phyloP scores from a whole-genome alignment of 2,797 vertebrate species.

The Hapalemur alaotrensis region DNA sequence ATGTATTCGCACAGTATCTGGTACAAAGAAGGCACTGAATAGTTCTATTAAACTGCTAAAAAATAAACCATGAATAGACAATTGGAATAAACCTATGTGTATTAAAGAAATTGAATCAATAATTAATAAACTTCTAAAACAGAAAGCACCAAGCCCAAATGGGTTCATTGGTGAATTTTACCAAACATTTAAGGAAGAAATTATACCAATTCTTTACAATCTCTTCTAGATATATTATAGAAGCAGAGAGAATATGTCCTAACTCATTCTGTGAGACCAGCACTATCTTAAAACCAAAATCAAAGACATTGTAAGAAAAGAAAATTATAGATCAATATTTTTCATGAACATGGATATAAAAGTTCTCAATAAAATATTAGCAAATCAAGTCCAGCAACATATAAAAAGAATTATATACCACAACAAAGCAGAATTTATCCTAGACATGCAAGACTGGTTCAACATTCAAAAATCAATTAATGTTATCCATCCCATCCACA shows the following conservation, averaged over 20 bases:
- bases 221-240: background rate
- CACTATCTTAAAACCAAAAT: background rate
- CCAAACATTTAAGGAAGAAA: background rate
- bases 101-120: background rate
- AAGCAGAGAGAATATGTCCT: background rate
- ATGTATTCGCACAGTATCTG: background rate
- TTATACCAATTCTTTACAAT: background rate
- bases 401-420: background rate
- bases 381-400: background rate
- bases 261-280: background rate
- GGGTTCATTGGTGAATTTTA: background rate
- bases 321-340: background rate
- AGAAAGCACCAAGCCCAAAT: background rate
- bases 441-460: background rate
- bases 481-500: background rate
- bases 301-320: background rate
- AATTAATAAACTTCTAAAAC: background rate
- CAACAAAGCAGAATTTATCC: background rate
- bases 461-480: background rate
- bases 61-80: background rate
- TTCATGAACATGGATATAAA: background rate
- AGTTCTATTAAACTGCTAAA: slow-evolving; percentile 6
- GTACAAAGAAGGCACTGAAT: background rate
- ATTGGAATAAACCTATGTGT: background rate
- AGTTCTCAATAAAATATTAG: background rate